Percentiles rank a stretch among this genome's conserved stretches.
Evolutionary conservation across 2,888 invertebrate genomes (phyloP).

Genomic region (Bugulina stolonifera): DNA sequence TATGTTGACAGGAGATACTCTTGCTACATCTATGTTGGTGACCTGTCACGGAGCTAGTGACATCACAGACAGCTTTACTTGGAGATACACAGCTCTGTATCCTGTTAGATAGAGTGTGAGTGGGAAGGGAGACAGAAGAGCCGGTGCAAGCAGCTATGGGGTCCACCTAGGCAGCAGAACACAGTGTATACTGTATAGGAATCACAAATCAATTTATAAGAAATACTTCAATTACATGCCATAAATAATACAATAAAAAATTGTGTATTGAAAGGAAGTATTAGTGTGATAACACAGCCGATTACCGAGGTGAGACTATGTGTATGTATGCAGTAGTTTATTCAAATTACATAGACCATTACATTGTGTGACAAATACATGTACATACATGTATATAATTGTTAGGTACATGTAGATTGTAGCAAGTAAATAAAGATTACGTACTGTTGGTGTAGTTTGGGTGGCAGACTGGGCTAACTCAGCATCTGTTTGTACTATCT

Average conservation of each 20-base stretch:
- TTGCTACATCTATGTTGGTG: neutral
- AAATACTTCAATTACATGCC: no score
- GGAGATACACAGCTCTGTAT: neutral
- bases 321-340: no score
- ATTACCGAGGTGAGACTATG: no score
- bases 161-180: slow-evolving; percentile 4
- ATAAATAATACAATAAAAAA: no score
- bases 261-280: no score
- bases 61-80: neutral
- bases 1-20: neutral
- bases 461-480: neutral
- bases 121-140: neutral
- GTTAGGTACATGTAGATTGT: no score
- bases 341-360: no score
- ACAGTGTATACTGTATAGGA: neutral
- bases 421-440: neutral
- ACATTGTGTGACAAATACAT: no score
- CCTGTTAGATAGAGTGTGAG: neutral
- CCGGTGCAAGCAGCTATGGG: slow-evolving; percentile 1
- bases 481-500: slow-evolving; percentile 6
- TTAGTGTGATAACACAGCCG: no score
- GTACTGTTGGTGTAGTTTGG: slow-evolving; percentile 9
- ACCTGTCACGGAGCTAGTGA: neutral
- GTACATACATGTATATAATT: no score
- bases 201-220: no score